Base-by-base conservation (phyloP, 1,140 invertebrate genomes). In the Lepidurus packardi region DNA sequence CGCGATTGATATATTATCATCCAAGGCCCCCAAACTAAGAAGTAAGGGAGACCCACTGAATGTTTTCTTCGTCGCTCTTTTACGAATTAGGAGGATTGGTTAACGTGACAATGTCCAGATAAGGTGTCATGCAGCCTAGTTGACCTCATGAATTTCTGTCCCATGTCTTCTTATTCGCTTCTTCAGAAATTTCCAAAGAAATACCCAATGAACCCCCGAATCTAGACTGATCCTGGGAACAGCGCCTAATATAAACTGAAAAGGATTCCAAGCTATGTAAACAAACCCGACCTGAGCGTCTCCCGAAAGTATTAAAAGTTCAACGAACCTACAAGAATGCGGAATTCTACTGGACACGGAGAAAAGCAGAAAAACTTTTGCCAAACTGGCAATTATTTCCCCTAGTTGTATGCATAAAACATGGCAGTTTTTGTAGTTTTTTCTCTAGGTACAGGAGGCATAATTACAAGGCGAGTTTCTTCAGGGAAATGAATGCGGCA, bases 101-200 rank as follows among this genome's bases (percentile, higher is more conserved):
- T 65, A 65, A 65, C 53, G 53, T 65, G 53, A 65, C 53, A 65
- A 65, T 65, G 16, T 65, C 21, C 53, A 65, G 53, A n/a, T 65
- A 65, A 65, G 16, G 16, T 65, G 16, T 16, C 34, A 34, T 3
- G 34, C 34, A 34, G 34, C 34, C 34, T 34, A 34, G 2, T 4
- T 34, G 34, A 34, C 34, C 34, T 34, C 34, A 34, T 34, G 2
- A 34, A 34, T 34, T 34, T 34, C 2, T 34, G 2, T 34, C 0
- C 34, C 34, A 34, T 34, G 2, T 4, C 34, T 34, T 4, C 34
- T 34, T 34, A 34, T 34, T 34, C 34, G 34, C 34, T 34, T 4
- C 34, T 34, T 3, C 34, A 34, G 3, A 34, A 34, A 34, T 34
- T 34, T 34, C 34, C 34, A 4, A 34, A 34, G 34, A 4, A 34